Conservation (phyloP, 1,140 invertebrate genomes). For the Aphaenogaster floridana region DNA sequence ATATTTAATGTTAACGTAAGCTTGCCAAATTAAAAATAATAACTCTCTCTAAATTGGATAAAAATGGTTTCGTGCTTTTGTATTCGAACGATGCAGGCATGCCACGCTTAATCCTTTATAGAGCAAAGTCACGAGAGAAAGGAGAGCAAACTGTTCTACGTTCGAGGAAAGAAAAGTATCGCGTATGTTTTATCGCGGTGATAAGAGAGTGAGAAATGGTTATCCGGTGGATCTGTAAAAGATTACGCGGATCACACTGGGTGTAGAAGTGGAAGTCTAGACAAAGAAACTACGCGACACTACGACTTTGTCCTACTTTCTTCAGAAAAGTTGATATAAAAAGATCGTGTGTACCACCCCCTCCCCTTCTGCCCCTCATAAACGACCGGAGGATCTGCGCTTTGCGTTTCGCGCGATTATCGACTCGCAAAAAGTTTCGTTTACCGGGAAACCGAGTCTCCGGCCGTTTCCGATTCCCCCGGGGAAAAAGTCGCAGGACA, state of each 20-base stretch:
- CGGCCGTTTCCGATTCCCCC: neutral
- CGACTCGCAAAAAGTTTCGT: slow-evolving; percentile 36
- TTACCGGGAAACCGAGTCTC: neutral
- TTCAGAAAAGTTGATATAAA: neutral
- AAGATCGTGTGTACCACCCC: neutral
- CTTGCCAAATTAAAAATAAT: neutral
- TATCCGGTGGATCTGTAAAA: neutral
- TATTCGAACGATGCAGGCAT: neutral
- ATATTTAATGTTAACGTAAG: no score
- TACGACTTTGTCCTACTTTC: slow-evolving; percentile 44
- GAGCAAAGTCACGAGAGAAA: neutral
- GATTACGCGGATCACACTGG: neutral
- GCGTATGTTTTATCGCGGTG: neutral
- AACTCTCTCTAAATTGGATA: neutral
- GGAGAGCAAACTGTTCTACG: neutral
- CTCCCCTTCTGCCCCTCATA: no score
- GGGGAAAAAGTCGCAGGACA: neutral
- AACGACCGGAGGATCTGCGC: neutral
- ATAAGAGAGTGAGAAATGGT: neutral
- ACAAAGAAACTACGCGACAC: slow-evolving; percentile 7
- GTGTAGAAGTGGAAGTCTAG: neutral
- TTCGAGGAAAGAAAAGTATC: neutral
- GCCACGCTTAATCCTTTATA: neutral
- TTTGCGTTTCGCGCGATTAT: slow-evolving; percentile 25
- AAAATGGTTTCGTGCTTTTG: neutral